A percentile compares a stretch with the other conserved stretches of the same genome.
phyloP scores from a whole-genome alignment of 1,140 invertebrate species.

The Cotesia chilonis region DNA sequence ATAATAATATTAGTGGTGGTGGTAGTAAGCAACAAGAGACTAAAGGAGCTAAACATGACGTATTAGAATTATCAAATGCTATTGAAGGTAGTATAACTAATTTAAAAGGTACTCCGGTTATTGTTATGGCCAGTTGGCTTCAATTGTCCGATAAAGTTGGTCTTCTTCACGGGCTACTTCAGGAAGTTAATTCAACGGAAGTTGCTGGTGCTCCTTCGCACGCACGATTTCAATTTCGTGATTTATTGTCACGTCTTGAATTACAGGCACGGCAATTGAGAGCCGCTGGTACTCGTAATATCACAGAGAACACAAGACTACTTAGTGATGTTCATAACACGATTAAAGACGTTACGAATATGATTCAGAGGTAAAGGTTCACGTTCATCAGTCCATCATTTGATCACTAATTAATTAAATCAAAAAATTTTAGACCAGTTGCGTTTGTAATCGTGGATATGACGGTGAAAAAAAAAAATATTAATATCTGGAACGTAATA shows the following conservation, averaged over 20 bases:
- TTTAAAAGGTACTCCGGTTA: conserved; percentile 69
- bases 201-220: conserved; percentile 79
- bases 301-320: conserved; percentile 74
- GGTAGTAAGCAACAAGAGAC: conserved; percentile 27
- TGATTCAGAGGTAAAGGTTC: conserved; percentile 75
- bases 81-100: conserved; percentile 74
- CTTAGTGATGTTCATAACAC: conserved; percentile 81
- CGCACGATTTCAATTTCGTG: conserved; percentile 87
- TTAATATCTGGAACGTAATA: conserved; percentile 4
- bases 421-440: background rate
- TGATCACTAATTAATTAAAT: conserved; percentile 5
- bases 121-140: conserved; percentile 77
- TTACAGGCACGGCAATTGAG: conserved; percentile 79
- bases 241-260: conserved; percentile 83
- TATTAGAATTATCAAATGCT: conserved; percentile 75
- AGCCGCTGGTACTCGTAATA: conserved; percentile 75
- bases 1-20: conserved; percentile 33
- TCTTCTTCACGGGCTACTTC: conserved; percentile 74
- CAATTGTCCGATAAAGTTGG: conserved; percentile 86
- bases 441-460: background rate
- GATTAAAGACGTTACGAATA: conserved; percentile 81
- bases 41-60: conserved; percentile 70
- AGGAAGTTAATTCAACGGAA: conserved; percentile 76
- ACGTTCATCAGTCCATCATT: no score
- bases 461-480: background rate